Evolutionary conservation across 2,797 vertebrate species (phyloP).

Genomic region (Etheostoma nigrum): DNA sequence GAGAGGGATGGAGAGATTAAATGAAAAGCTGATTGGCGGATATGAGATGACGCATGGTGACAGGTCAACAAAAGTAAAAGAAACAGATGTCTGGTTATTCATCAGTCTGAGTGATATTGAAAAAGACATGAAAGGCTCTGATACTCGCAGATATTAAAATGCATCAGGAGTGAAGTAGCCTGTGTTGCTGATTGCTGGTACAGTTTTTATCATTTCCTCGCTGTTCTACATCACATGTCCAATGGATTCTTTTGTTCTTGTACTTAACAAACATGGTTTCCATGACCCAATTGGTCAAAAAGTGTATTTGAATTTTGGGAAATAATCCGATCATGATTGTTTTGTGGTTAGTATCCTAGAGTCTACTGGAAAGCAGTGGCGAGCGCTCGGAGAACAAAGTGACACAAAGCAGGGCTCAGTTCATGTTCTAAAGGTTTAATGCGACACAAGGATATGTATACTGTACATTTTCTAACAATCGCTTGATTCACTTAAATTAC

Average conservation of each 20-base stretch:
- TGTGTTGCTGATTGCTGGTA: constrained; percentile 5
- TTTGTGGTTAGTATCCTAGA: too few relatives aligned
- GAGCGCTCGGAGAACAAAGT: too few relatives aligned
- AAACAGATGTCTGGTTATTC: constrained; percentile 65
- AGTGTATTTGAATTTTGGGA: not conserved
- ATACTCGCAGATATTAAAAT: constrained; percentile 41
- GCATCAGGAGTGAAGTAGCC: constrained; percentile 15
- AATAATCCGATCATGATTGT: too few relatives aligned
- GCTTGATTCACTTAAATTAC: too few relatives aligned
- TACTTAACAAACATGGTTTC: not conserved
- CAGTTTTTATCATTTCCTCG: constrained; percentile 9
- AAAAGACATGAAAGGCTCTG: constrained; percentile 59
- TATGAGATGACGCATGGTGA: constrained; percentile 56
- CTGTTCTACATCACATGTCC: not conserved
- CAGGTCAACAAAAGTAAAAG: constrained; percentile 67
- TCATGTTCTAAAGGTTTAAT: too few relatives aligned
- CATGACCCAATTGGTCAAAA: not conserved
- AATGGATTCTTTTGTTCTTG: not conserved
- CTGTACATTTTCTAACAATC: too few relatives aligned
- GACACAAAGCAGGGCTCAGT: too few relatives aligned
- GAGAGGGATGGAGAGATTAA: constrained; percentile 67
- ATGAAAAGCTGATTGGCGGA: constrained; percentile 71
- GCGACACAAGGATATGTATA: too few relatives aligned
- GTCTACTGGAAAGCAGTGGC: too few relatives aligned
- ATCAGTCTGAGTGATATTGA: constrained; percentile 54